Conservation (phyloP, 64 coral and sea anemone species). For the Platygyra sinensis region DNA sequence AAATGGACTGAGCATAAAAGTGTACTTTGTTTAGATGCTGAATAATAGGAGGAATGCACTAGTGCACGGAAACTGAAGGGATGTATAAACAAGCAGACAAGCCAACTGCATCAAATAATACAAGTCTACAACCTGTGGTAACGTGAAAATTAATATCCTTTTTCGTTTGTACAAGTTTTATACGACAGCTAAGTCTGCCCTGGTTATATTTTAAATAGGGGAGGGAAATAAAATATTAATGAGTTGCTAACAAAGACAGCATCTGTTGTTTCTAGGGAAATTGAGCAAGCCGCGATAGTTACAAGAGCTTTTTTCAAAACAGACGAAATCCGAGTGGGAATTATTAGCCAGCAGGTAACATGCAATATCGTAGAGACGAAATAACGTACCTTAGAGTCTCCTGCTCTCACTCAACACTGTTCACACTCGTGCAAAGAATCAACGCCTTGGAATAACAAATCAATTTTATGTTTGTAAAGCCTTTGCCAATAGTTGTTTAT, state of each 20-base stretch:
- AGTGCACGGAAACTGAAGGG: slow-evolving; percentile 12
- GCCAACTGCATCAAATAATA: background rate
- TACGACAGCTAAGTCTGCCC: background rate
- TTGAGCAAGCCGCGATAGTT: background rate
- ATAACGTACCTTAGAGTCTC: background rate
- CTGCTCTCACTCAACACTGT: background rate
- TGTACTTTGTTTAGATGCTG: slow-evolving; percentile 30
- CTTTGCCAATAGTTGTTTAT: background rate
- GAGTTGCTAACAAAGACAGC: slow-evolving; percentile 6
- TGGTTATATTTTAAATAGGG: background rate
- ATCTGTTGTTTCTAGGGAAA: background rate
- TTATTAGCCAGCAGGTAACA: background rate
- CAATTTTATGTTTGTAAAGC: background rate
- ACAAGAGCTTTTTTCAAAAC: background rate
- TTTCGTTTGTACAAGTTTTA: background rate
- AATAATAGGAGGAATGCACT: background rate
- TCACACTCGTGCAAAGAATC: background rate
- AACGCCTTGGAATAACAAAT: background rate
- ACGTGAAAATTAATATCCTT: background rate
- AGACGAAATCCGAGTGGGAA: background rate
- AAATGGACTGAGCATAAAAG: slow-evolving; percentile 6
- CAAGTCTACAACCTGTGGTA: background rate
- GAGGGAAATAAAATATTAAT: slow-evolving; percentile 11
- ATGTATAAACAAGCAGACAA: background rate
- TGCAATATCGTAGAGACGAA: background rate